phyloP scores from a whole-genome alignment of 2,797 vertebrate species.

The Apodemus agrarius region DNA sequence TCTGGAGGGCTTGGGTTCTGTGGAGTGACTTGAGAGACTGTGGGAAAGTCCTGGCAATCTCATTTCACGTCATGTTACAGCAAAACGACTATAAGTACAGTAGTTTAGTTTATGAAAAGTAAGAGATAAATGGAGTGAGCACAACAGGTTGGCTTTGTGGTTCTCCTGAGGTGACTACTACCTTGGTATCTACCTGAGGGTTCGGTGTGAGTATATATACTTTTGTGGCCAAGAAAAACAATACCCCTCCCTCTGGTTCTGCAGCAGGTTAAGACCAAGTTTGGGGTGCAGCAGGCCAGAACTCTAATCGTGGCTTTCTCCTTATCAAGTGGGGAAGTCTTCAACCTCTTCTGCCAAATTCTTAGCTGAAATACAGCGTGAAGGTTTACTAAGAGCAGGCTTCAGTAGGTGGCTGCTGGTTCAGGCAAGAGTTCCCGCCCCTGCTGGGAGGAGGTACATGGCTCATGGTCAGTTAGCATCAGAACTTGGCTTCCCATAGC shows the following conservation, averaged over 20 bases:
- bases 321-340: not conserved
- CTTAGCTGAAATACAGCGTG: not conserved
- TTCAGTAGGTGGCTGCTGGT: not conserved
- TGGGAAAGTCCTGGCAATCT: not conserved
- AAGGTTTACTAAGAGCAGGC: not conserved
- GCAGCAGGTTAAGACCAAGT: not conserved
- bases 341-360: not conserved
- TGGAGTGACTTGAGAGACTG: not conserved
- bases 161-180: not conserved
- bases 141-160: not conserved
- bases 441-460: not conserved
- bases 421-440: not conserved
- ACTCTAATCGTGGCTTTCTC: not conserved
- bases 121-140: not conserved
- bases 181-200: not conserved
- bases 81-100: not conserved
- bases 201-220: not conserved
- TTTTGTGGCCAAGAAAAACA: not conserved
- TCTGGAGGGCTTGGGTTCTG: not conserved
- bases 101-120: not conserved
- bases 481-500: not conserved
- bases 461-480: not conserved
- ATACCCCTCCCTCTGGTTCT: not conserved
- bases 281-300: not conserved
- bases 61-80: not conserved